Base-by-base conservation (phyloP, 2,113 vertebrate genomes). In the Climacteris rufus region DNA sequence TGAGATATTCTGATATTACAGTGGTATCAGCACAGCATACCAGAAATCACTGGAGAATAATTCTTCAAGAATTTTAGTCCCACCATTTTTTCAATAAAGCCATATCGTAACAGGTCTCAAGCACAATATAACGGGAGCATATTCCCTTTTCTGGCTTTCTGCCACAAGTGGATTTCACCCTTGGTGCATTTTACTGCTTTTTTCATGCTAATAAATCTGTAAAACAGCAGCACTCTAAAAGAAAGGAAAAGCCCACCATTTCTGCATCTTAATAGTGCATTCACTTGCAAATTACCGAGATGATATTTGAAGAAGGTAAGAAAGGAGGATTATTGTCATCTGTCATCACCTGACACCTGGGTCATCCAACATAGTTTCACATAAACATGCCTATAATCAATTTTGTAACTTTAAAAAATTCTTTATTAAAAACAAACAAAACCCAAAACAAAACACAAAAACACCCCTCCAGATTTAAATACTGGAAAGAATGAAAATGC, bases 21-120 rank as follows among this genome's bases (percentile, higher is more conserved):
- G 57, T 54, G n/a, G 59, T 86, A 90, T 52, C 82, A 94, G 74
- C 54, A 77, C 31, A 93, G 70, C 40, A 80, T 74, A 93, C 31
- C 53, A 95, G 96, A 83, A 94, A 74, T 59, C 83, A 70, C 9
- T 42, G 54, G 96, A 90, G 95, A 88, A 85, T 92, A 85, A 88
- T 69, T 69, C 42, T 60, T 85, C 45, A 69, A 64, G 74, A 96
- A 93, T 79, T 81, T 49, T 56, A 35, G 65, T 69, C n/a, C 9
- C 65, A 87, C 22, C 24, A 4, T 78, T 89, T 92, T 89, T 94
- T 76, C 44, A 49, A 57, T 40, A 91, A 68, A 84, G 22, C 45
- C 40, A 52, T 13, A 35, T 52, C 77, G 33, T 64, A 87, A 40
- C 24, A 60, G 27, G 27, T 90, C 60, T 94, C 47, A 68, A 76